phyloP scores from a whole-genome alignment of 2,888 invertebrate genomes.

The Aethes cnicana region DNA sequence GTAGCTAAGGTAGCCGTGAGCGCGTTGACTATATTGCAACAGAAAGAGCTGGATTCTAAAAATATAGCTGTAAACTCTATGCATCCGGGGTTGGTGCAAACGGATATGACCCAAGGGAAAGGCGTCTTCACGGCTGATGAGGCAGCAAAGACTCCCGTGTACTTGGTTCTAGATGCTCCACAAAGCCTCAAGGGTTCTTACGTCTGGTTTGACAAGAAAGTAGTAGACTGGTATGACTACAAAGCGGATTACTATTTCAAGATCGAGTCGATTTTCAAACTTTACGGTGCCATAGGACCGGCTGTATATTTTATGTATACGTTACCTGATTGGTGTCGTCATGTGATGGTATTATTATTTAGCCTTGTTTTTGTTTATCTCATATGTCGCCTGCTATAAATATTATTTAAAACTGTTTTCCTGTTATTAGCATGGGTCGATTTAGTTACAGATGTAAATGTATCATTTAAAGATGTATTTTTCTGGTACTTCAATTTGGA shows the following conservation, averaged over 20 bases:
- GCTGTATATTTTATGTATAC: not conserved
- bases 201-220: slow-evolving; percentile 83
- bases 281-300: slow-evolving; percentile 8
- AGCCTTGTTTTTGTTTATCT: slow-evolving; percentile 1
- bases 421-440: too few relatives aligned
- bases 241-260: slow-evolving; percentile 61
- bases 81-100: slow-evolving; percentile 89
- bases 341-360: slow-evolving; percentile 11
- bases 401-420: too few relatives aligned
- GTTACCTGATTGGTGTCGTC: slow-evolving; percentile 1
- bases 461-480: too few relatives aligned
- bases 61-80: slow-evolving; percentile 84
- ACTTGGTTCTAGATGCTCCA: slow-evolving; percentile 78
- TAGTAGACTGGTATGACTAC: slow-evolving; percentile 81
- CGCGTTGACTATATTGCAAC: slow-evolving; percentile 86
- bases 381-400: slow-evolving; percentile 4
- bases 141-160: slow-evolving; percentile 81
- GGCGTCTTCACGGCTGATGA: slow-evolving; percentile 81
- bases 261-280: slow-evolving; percentile 6
- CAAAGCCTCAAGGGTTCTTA: slow-evolving; percentile 83
- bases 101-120: slow-evolving; percentile 87
- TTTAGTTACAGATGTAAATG: too few relatives aligned
- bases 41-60: slow-evolving; percentile 78
- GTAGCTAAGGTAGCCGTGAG: slow-evolving; percentile 88
- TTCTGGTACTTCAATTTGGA: too few relatives aligned